These are phyloP conservation scores for Hoplias malabaricus DNA, from an alignment of 2,113 vertebrate genomes.

Conservation along the genomic window DNA sequence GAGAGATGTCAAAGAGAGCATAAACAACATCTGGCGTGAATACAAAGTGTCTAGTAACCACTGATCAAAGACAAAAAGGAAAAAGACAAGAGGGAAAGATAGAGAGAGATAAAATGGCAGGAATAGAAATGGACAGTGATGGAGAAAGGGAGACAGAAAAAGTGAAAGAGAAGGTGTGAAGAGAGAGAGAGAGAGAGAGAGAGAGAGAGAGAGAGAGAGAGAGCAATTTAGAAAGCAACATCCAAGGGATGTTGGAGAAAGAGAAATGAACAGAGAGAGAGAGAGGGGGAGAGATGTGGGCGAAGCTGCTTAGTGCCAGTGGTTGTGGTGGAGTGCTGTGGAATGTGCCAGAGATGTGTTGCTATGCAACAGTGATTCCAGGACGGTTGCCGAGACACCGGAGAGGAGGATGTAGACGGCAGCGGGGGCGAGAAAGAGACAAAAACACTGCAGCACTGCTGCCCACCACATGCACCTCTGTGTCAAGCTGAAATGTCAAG, in stretches of 20 bases:
- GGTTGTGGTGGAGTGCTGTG: conserved; percentile 20
- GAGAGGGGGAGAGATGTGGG: background rate
- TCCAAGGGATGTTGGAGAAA: background rate
- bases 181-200: background rate
- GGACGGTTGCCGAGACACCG: conserved; percentile 45
- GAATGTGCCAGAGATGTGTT: conserved; percentile 50
- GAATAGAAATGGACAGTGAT: background rate
- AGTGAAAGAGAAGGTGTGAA: background rate
- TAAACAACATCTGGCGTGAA: too few relatives aligned
- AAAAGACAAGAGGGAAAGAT: background rate
- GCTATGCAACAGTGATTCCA: conserved; percentile 54
- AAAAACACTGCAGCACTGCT: conserved; percentile 14
- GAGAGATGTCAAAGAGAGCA: background rate
- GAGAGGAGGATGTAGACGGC: conserved; percentile 22
- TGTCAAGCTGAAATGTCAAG: conserved; percentile 22
- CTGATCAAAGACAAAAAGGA: too few relatives aligned
- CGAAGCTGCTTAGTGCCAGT: conserved; percentile 26
- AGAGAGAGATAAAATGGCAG: background rate
- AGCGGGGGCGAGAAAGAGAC: conserved; percentile 19
- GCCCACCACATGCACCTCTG: conserved; percentile 17
- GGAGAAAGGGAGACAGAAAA: background rate
- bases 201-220: background rate
- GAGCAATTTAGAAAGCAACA: background rate
- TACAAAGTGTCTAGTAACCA: too few relatives aligned
- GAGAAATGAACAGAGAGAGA: background rate